Conservation (phyloP, 2,888 invertebrate genomes). For the Nomada goodeniana region DNA sequence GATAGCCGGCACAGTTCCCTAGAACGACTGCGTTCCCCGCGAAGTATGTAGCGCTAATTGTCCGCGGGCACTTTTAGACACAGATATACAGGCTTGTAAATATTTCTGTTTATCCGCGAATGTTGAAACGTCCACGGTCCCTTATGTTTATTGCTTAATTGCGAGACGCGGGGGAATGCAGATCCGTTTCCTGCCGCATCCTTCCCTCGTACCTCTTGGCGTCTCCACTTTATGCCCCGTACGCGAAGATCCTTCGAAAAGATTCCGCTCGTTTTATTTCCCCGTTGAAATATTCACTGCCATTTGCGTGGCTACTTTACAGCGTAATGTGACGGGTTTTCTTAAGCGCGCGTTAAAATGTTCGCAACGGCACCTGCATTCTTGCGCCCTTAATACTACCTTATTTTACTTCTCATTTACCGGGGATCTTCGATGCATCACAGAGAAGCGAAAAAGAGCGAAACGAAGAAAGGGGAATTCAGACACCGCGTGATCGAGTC, state of each 20-base stretch:
- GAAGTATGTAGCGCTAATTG: constrained; percentile 38
- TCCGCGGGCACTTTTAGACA: constrained; percentile 4
- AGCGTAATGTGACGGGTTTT: not conserved
- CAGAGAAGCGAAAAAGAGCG: no score
- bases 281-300: constrained; percentile 12
- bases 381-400: no score
- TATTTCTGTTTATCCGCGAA: constrained; percentile 14
- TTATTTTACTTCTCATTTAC: no score
- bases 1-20: constrained; percentile 18
- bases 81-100: constrained; percentile 14
- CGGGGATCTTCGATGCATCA: no score
- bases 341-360: not conserved
- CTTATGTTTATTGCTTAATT: constrained; percentile 47
- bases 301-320: not conserved
- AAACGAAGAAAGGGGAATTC: not conserved
- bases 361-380: not conserved
- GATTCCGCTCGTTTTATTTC: not conserved
- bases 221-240: not conserved
- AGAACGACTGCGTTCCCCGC: constrained; percentile 11
- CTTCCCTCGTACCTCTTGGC: not conserved
- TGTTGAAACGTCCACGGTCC: not conserved
- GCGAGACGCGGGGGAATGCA: not conserved
- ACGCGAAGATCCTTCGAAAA: not conserved
- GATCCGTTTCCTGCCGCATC: not conserved
- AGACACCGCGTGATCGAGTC: not conserved